Evolutionary conservation across 2,888 invertebrate species (phyloP).

Genomic region (Drepanosiphum platanoidis): DNA sequence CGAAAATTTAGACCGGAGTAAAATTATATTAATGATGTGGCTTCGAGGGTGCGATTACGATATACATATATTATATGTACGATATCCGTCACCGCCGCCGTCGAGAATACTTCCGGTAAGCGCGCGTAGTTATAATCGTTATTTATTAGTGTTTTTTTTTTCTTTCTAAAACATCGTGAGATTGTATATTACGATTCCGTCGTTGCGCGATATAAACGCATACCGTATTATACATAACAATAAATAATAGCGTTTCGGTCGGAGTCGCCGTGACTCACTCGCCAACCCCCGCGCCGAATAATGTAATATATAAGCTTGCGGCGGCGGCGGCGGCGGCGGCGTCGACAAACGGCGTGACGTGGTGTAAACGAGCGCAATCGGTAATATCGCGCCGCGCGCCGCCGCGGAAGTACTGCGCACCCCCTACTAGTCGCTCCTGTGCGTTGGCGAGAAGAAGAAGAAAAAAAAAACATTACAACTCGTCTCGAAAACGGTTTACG

Average conservation of each 20-base stretch:
- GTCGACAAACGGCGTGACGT: background rate
- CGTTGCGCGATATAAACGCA: background rate
- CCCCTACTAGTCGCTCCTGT: background rate
- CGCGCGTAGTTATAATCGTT: background rate
- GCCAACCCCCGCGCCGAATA: background rate
- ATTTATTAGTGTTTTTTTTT: background rate
- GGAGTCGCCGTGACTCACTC: background rate
- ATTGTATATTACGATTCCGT: background rate
- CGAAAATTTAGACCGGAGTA: background rate
- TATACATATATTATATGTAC: too few species aligned
- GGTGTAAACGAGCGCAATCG: slow-evolving; percentile 6
- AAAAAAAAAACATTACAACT: background rate
- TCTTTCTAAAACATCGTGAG: background rate
- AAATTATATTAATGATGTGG: background rate
- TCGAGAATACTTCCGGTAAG: background rate
- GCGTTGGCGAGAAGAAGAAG: background rate
- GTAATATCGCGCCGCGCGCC: background rate
- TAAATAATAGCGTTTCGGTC: background rate
- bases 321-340: background rate
- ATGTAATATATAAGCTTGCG: background rate
- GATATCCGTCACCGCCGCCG: too few species aligned
- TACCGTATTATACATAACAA: background rate
- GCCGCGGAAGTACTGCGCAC: background rate
- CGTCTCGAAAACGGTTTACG: slow-evolving; percentile 40
- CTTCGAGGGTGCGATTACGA: background rate